Conservation (phyloP, 30 jellyfish, hydroid and myxozoan species). For the Catostylus mosaicus region DNA sequence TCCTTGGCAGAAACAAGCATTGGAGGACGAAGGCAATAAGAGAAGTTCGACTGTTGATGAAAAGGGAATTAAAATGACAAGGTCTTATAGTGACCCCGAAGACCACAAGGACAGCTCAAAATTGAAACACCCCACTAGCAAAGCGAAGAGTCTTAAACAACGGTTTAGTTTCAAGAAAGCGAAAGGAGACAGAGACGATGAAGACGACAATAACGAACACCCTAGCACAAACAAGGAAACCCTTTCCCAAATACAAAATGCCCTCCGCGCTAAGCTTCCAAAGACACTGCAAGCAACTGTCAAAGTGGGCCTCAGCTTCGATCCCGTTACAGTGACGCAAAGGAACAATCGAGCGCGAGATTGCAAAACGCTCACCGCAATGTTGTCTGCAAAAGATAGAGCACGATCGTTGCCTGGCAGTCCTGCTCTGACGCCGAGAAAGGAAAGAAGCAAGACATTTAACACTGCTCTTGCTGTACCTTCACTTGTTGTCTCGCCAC, state of each 20-base stretch:
- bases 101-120: background rate
- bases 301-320: conserved; percentile 72
- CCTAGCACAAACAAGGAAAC: conserved; percentile 45
- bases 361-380: conserved; percentile 14
- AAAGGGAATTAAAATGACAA: background rate
- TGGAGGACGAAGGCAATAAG: conserved; percentile 4
- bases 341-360: conserved; percentile 45
- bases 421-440: background rate
- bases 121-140: background rate
- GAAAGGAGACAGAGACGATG: background rate
- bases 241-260: conserved; percentile 54
- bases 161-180: conserved; percentile 19
- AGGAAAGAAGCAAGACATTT: conserved; percentile 7
- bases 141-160: conserved; percentile 3
- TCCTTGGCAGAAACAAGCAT: conserved; percentile 2
- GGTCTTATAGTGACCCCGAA: background rate
- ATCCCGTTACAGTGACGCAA: conserved; percentile 63
- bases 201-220: conserved; percentile 14
- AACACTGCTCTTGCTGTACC: conserved; percentile 16
- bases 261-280: conserved; percentile 65
- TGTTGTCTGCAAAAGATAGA: conserved; percentile 33
- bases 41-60: background rate
- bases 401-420: conserved; percentile 35
- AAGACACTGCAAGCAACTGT: conserved; percentile 73
- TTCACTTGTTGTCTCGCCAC: conserved; percentile 54